A percentile compares a stretch with the other conserved stretches of the same genome.
Conservation (phyloP, 2,113 vertebrate species). For the Tragulus kanchil region DNA sequence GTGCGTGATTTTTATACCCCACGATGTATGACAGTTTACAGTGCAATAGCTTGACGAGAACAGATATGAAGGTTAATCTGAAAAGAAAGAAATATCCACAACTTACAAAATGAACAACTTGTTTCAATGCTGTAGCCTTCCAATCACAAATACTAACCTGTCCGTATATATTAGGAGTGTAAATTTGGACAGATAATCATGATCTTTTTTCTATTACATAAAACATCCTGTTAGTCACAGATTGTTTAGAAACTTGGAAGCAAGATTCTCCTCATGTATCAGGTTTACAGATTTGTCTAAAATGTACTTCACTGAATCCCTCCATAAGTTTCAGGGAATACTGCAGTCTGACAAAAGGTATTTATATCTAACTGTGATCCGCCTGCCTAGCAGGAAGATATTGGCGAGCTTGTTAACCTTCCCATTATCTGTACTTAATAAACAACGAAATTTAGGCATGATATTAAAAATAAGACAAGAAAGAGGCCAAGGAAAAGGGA, state of each 20-base stretch:
- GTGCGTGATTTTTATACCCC: background rate
- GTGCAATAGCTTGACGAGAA: background rate
- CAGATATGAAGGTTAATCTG: constrained; percentile 18
- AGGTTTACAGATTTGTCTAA: background rate
- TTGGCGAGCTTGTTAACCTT: constrained; percentile 57
- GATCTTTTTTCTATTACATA: background rate
- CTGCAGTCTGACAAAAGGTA: constrained; percentile 69
- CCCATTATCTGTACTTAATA: constrained; percentile 39
- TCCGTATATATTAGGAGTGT: constrained; percentile 21
- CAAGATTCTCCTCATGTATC: constrained; percentile 35
- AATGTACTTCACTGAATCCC: constrained; percentile 56
- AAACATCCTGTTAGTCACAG: background rate
- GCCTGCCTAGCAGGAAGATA: constrained; percentile 58
- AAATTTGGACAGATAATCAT: background rate
- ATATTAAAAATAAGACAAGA: background rate
- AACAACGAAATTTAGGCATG: background rate
- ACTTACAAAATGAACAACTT: background rate
- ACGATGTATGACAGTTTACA: background rate
- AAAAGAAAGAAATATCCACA: background rate
- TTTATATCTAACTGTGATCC: constrained; percentile 67
- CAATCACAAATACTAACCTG: background rate
- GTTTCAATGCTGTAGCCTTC: background rate
- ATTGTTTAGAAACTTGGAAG: constrained; percentile 55
- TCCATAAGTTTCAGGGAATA: constrained; percentile 57
- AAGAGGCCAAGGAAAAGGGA: rapidly evolving